Base-by-base conservation (phyloP, 2,888 invertebrate genomes). In the Willowsia nigromaculata region DNA sequence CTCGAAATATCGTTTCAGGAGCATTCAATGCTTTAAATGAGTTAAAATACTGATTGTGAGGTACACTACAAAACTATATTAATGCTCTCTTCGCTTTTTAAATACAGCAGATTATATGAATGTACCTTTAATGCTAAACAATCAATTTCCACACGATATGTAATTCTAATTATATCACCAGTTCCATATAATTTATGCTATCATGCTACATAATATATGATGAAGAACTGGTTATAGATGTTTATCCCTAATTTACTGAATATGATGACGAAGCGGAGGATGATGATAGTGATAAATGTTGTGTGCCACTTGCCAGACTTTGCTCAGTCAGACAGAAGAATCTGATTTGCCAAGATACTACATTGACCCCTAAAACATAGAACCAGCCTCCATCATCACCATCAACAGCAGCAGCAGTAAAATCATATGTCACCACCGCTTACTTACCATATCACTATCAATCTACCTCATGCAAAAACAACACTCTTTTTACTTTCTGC, bases 291-390 rank as follows among this genome's bases (percentile, higher is more conserved):
- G 74, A 74, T 74, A 76, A 76, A 76, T 50, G 50, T 27, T 47
- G 7, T 76, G 76, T 76, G 76, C n/a, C n/a, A n/a, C n/a, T n/a
- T 76, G 76, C 76, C 76, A 76, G 76, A 76, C 76, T 76, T 33
- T 50, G 43, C 76, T 76, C 76, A 76, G 76, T 76, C 76, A 76
- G 76, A 76, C 76, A 76, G 76, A 76, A 50, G n/a, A 50, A 76
- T 76, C 50, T 83, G 83, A 83, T 68, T 83, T 68, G 83, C 22
- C 83, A 83, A 68, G 50, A 50, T 83, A 33, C 65, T 50, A 83
- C 68, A 83, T 83, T 83, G 83, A 83, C 83, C 83, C 68, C 83
- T 83, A 83, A 82, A 62, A 62, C 59, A 62, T 62, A 50, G 76
- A 76, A 80, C 80, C 80, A 80, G 33, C 83, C 83, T 68, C 65